Evolutionary conservation across 2,797 vertebrate species (phyloP).

Genomic region (Potorous gilbertii): DNA sequence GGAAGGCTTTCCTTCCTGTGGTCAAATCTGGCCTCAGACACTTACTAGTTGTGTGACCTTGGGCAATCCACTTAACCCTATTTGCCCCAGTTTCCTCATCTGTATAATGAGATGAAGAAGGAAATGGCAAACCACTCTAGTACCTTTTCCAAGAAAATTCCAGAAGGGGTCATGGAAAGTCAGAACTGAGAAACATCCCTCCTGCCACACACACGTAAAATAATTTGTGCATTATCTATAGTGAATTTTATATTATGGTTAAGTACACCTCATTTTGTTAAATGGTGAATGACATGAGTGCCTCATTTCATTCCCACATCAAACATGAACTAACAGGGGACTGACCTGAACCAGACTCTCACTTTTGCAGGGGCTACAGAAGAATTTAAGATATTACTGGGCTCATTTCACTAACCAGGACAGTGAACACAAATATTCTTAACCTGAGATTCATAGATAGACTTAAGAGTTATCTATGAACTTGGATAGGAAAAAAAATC

Average conservation of each 20-base stretch:
- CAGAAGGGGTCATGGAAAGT: not conserved
- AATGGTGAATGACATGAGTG: not conserved
- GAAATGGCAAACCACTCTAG: not conserved
- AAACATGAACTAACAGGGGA: not conserved
- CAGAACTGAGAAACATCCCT: not conserved
- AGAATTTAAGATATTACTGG: constrained; percentile 33
- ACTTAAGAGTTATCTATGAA: not conserved
- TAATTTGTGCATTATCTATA: not conserved
- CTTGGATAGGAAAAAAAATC: not conserved
- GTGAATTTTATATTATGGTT: not conserved
- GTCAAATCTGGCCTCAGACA: not conserved
- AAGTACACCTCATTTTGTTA: not conserved
- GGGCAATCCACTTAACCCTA: not conserved
- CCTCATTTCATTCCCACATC: not conserved
- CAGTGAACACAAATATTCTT: not conserved
- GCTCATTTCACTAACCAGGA: constrained; percentile 2
- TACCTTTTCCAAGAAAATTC: not conserved
- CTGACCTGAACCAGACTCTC: not conserved
- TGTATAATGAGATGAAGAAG: too few relatives aligned
- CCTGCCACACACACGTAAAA: not conserved
- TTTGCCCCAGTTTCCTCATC: not conserved
- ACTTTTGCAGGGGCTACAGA: not conserved
- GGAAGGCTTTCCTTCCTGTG: not conserved
- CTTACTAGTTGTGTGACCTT: too few relatives aligned
- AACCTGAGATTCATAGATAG: not conserved